These are phyloP conservation scores for Speoplatyrhinus poulsoni DNA, from an alignment of 2,113 vertebrate species.

Conservation along the genomic window DNA sequence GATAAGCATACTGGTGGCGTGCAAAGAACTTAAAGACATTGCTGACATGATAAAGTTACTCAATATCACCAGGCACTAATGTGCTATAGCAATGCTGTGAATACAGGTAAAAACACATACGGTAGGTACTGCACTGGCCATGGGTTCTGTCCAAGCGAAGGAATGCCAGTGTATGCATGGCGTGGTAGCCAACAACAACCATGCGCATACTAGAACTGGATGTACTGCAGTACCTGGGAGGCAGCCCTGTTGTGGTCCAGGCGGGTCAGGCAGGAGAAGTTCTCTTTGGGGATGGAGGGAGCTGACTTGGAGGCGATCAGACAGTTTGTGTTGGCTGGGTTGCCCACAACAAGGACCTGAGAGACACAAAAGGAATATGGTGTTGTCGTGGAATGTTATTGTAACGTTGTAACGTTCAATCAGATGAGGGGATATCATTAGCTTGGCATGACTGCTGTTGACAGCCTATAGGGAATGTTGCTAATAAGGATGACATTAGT, in stretches of 20 bases:
- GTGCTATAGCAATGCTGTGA: no score
- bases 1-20: no score
- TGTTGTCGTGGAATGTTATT: no score
- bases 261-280: constrained; percentile 96
- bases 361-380: background rate
- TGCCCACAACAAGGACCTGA: constrained; percentile 94
- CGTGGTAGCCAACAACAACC: no score
- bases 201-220: background rate
- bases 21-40: no score
- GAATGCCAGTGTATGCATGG: no score
- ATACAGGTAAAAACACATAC: no score
- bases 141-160: no score
- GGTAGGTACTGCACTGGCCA: no score
- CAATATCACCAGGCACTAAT: no score
- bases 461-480: background rate
- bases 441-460: background rate
- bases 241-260: constrained; percentile 96
- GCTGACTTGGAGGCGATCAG: constrained; percentile 93
- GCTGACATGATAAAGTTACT: no score
- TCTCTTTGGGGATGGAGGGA: constrained; percentile 95
- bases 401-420: no score
- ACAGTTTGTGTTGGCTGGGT: constrained; percentile 98
- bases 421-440: background rate
- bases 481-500: background rate
- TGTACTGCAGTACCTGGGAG: constrained; percentile 80